Conservation (phyloP, 1,140 invertebrate species). For the Physella acuta region DNA sequence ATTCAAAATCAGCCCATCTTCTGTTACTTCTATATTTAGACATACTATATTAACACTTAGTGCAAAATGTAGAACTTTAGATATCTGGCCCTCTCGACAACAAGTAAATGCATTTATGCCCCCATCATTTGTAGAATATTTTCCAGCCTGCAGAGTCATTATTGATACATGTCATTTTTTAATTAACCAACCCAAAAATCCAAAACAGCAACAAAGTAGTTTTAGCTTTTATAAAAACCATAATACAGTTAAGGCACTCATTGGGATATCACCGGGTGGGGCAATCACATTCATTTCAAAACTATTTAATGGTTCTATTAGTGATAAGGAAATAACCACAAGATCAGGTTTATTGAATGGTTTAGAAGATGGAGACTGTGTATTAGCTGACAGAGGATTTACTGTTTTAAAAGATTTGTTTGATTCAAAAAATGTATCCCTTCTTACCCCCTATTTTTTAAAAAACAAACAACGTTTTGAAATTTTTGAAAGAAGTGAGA, state of each 20-base stretch:
- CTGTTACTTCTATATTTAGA: too few relatives aligned
- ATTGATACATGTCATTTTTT: too few relatives aligned
- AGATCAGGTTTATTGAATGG: not conserved
- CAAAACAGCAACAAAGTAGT: not conserved
- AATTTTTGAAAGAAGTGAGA: not conserved
- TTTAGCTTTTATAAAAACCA: slow-evolving; percentile 7
- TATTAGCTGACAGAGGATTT: slow-evolving; percentile 11
- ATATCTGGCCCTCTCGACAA: too few relatives aligned
- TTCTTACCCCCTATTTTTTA: not conserved
- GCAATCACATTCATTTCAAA: slow-evolving; percentile 4
- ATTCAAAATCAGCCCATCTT: too few relatives aligned
- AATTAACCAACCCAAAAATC: too few relatives aligned
- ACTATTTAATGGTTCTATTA: not conserved
- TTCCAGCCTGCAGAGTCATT: too few relatives aligned
- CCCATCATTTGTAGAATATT: too few relatives aligned
- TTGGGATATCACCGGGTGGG: slow-evolving; percentile 7
- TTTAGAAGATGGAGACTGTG: not conserved
- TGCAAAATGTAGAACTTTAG: too few relatives aligned
- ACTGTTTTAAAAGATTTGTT: not conserved
- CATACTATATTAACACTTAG: too few relatives aligned
- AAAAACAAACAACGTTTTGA: not conserved
- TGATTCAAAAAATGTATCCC: not conserved
- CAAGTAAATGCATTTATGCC: too few relatives aligned
- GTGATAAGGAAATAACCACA: slow-evolving; percentile 7
- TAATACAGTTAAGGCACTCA: not conserved